Evolutionary conservation across 2,797 vertebrate genomes (phyloP).

Genomic region (Enteromius fasciolatus): DNA sequence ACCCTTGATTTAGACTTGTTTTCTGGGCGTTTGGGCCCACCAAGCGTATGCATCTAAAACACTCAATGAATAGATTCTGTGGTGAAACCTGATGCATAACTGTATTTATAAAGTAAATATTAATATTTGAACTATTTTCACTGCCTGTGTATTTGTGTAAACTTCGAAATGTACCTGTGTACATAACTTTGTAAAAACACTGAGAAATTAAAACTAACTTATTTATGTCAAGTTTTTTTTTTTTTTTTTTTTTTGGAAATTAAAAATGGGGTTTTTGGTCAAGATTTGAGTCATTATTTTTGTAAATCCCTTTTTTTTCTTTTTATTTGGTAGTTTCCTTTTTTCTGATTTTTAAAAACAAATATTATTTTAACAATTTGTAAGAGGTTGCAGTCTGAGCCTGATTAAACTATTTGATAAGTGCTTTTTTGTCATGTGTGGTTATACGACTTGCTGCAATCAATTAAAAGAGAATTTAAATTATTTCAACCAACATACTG

Average conservation of each 20-base stretch:
- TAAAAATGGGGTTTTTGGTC: slow-evolving; percentile 80
- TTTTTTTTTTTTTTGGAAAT: slow-evolving; percentile 65
- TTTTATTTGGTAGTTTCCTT: slow-evolving; percentile 74
- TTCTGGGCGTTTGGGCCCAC: slow-evolving; percentile 22
- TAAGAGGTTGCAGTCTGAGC: slow-evolving; percentile 98
- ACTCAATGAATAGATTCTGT: slow-evolving; percentile 56
- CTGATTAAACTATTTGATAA: slow-evolving; percentile 82
- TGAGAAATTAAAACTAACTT: slow-evolving; percentile 99
- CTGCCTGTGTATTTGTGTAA: slow-evolving; percentile 82
- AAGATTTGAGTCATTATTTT: slow-evolving; percentile 86
- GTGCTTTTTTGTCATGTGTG: slow-evolving; percentile 88
- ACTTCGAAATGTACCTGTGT: slow-evolving; percentile 79
- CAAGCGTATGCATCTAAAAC: slow-evolving; percentile 67
- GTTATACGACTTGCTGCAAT: slow-evolving; percentile 84
- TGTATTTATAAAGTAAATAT: slow-evolving; percentile 70
- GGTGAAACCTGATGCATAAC: slow-evolving; percentile 57
- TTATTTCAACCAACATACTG: slow-evolving; percentile 53
- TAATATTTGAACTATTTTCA: slow-evolving; percentile 70
- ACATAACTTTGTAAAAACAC: slow-evolving; percentile 95
- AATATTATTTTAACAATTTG: slow-evolving; percentile 64
- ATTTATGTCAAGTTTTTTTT: slow-evolving; percentile 93
- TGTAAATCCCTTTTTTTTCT: slow-evolving; percentile 85
- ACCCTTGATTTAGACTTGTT: slow-evolving; percentile 23
- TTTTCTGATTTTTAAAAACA: slow-evolving; percentile 42
- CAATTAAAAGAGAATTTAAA: slow-evolving; percentile 89